Evolutionary conservation across 2,113 vertebrate genomes (phyloP), one percentile per base, ranked within the genome.

Genomic region (Menura novaehollandiae): DNA sequence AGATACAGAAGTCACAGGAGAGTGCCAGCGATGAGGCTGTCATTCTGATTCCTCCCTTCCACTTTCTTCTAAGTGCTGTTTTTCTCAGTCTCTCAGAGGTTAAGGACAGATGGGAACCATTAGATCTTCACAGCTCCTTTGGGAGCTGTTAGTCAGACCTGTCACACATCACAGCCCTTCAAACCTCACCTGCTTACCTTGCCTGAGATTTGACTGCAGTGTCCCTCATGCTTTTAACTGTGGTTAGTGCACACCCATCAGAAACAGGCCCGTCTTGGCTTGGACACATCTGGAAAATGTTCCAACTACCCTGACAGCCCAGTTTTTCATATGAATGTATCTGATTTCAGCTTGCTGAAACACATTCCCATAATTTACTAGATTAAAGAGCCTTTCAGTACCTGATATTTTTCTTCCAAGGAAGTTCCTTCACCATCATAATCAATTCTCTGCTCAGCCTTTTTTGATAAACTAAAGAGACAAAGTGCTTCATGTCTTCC

Each of bases 341-440:
- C 74, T 85, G 47, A 74, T 77, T 94, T 93, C 85, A 90, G 59
- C 76, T 90, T 86, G 67, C 88, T 90, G 90, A 72, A 93, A 94
- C 75, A 63, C 75, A 84, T 90, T 94, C 82, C 76, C 88, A 80
- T 92, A 88, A 95, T 93, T 94, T 88, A 86, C 78, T 81, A 93
- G 94, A 96, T 90, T 89, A 92, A 95, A 96, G 75, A 75, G 88
- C 90, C 59, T 95, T 96, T 94, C 85, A 86, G 68, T 86, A 96
- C 85, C 90, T 89, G 90, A 0, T 91, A 93, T 93, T 93, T 96
- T 95, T 93, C 88, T 97, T 78, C 64, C 68, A 82, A 66, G 69
- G 67, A 96, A 95, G 79, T 88, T 95, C 60, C 55, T 91, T 93
- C 11, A 6, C 90, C 59, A 84, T 68, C 77, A 35, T 82, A 94